These are phyloP conservation scores for Drosophila nigritarsus DNA, from an alignment of 2,888 invertebrate genomes.

Conservation along the genomic window DNA sequence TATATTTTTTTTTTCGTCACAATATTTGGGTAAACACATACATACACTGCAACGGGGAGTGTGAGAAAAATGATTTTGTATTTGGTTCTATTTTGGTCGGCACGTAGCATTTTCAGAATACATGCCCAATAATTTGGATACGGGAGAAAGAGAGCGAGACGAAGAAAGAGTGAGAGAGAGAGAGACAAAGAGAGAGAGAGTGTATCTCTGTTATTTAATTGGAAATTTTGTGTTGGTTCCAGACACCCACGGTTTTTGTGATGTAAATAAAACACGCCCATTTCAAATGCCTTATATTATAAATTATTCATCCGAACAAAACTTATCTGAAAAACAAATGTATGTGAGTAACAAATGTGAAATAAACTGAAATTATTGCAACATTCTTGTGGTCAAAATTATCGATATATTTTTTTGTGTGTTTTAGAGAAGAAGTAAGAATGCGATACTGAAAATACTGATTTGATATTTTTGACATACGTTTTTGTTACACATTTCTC, in stretches of 20 bases:
- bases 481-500: no score
- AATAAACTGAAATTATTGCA: neutral
- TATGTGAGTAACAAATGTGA: neutral
- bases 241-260: conserved; percentile 24
- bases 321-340: conserved; percentile 1
- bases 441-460: neutral
- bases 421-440: neutral
- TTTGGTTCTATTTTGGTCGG: conserved; percentile 60
- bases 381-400: neutral
- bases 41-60: conserved; percentile 4
- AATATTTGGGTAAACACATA: conserved; percentile 10
- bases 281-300: conserved; percentile 22
- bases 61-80: conserved; percentile 15
- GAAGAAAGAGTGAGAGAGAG: neutral
- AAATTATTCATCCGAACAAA: conserved; percentile 1
- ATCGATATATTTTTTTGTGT: neutral
- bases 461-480: no score
- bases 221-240: neutral
- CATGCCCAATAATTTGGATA: conserved; percentile 19
- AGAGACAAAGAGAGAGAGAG: neutral
- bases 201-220: conserved; percentile 6
- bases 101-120: conserved; percentile 47
- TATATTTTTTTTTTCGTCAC: conserved; percentile 39
- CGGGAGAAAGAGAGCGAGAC: neutral
- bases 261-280: conserved; percentile 67